Evolutionary conservation across 2,888 invertebrate species (phyloP).

Genomic region (Rambutsinella grinnellia): DNA sequence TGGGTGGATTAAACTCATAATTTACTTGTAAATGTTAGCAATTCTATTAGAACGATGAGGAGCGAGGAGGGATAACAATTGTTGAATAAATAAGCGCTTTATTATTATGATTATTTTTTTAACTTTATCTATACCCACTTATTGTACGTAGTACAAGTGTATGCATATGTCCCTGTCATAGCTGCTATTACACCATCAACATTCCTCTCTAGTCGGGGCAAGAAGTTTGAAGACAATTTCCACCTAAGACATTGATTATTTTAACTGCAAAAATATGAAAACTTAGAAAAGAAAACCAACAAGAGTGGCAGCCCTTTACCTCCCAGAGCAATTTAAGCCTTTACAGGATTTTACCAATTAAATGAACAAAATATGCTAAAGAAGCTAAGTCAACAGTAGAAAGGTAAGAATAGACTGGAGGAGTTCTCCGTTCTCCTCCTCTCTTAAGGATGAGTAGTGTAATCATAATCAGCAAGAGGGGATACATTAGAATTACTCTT

Average conservation of each 20-base stretch:
- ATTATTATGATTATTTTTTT: not conserved
- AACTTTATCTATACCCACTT: not conserved
- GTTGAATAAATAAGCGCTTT: slow-evolving; percentile 6
- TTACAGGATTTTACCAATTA: slow-evolving; percentile 22
- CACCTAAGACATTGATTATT: slow-evolving; percentile 7
- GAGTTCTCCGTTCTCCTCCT: no score
- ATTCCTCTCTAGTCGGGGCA: not conserved
- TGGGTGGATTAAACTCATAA: slow-evolving; percentile 46
- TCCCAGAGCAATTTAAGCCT: not conserved
- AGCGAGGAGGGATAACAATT: not conserved
- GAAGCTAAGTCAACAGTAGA: slow-evolving; percentile 3
- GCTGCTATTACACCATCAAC: not conserved
- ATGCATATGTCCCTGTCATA: not conserved
- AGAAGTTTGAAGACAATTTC: not conserved
- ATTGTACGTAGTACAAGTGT: not conserved
- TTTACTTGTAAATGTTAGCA: slow-evolving; percentile 39
- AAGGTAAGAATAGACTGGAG: no score
- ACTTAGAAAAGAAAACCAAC: not conserved
- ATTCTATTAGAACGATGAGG: slow-evolving; percentile 13
- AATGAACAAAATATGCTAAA: slow-evolving; percentile 7
- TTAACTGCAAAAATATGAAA: slow-evolving; percentile 21
- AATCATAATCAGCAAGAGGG: slow-evolving; percentile 4
- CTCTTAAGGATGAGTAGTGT: no score
- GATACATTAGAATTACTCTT: not conserved
- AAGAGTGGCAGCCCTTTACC: not conserved